Percentiles rank a stretch among this genome's conserved stretches.
phyloP scores from a whole-genome alignment of 2,797 vertebrate species.

The Melanotaenia pygmaea region DNA sequence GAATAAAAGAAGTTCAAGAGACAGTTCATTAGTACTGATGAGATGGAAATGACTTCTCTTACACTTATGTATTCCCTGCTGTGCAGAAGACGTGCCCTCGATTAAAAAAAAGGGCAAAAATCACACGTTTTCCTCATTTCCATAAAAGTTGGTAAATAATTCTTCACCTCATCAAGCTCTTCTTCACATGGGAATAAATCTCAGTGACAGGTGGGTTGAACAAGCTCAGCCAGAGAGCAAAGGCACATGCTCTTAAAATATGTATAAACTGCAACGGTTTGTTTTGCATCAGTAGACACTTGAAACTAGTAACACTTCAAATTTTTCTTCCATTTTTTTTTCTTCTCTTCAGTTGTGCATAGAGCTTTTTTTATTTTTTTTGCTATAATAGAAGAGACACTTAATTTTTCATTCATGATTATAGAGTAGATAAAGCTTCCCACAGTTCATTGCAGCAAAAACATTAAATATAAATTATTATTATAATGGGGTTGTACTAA shows the following conservation, averaged over 20 bases:
- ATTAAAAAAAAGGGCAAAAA: conserved; percentile 17
- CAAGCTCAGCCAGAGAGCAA: conserved; percentile 17
- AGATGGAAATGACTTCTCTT: not conserved
- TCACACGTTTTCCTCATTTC: conserved; percentile 37
- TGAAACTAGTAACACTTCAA: conserved; percentile 8
- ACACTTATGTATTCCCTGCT: conserved; percentile 17
- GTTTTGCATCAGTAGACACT: conserved; percentile 16
- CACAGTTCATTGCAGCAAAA: too few species aligned
- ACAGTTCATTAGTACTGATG: not conserved
- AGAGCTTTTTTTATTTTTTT: too few species aligned
- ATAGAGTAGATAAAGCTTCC: not conserved
- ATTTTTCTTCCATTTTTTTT: not conserved
- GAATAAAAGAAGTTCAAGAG: not conserved
- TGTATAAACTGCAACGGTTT: conserved; percentile 11
- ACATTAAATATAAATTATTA: too few species aligned
- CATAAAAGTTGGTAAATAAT: conserved; percentile 66
- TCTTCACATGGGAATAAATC: conserved; percentile 29
- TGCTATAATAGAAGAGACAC: not conserved
- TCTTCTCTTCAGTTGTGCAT: fast-evolving
- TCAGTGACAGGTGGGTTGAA: conserved; percentile 44
- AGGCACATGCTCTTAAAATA: conserved; percentile 4
- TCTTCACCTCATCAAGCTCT: conserved; percentile 48
- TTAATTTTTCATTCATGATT: not conserved
- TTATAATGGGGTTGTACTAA: too few species aligned
- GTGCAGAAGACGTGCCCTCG: conserved; percentile 11